These are phyloP conservation scores for Rhagoletis zephyria DNA, from an alignment of 1,140 invertebrate genomes.

Conservation along the genomic window DNA sequence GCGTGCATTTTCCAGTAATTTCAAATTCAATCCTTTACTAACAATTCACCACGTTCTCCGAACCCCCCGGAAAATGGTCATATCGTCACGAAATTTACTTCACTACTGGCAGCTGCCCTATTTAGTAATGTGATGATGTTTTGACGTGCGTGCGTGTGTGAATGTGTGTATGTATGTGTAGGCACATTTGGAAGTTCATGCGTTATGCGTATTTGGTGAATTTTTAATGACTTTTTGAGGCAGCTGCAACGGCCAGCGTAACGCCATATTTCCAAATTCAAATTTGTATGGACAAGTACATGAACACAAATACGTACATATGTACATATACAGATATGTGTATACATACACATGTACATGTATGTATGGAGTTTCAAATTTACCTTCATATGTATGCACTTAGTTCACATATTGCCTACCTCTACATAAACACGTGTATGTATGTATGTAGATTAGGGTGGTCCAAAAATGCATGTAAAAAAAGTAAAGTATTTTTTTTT, in stretches of 20 bases:
- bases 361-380: background rate
- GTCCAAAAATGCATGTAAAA: too few species aligned
- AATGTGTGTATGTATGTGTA: background rate
- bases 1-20: too few species aligned
- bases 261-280: conserved; percentile 12
- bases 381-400: background rate
- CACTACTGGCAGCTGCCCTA: too few species aligned
- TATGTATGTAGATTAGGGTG: too few species aligned
- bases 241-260: background rate
- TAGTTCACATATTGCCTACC: too few species aligned
- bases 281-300: background rate
- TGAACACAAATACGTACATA: background rate
- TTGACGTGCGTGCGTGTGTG: background rate
- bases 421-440: too few species aligned
- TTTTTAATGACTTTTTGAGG: conserved; percentile 11
- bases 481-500: too few species aligned
- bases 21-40: too few species aligned
- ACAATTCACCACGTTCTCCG: too few species aligned
- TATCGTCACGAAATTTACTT: too few species aligned
- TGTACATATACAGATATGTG: background rate
- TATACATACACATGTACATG: background rate
- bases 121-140: too few species aligned
- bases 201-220: background rate
- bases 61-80: too few species aligned
- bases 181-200: background rate